phyloP scores from a whole-genome alignment of 2,888 invertebrate species.

The Tuta absoluta region DNA sequence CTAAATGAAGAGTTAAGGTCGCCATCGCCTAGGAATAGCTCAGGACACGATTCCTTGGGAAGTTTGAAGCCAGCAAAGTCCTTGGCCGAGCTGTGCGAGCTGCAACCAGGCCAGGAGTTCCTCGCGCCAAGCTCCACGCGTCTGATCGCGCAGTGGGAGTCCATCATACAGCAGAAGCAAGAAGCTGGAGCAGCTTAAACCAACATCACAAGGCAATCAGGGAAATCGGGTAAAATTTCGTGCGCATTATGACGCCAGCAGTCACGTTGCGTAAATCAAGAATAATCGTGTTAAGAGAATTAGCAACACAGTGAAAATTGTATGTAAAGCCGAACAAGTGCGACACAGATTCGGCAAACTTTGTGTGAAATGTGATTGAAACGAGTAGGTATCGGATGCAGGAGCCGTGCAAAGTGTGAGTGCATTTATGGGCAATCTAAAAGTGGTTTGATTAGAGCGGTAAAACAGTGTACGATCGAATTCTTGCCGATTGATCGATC shows the following conservation, averaged over 20 bases:
- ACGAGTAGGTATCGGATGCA: background rate
- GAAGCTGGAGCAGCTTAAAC: constrained; percentile 77
- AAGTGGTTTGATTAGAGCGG: constrained; percentile 20
- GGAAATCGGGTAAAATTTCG: constrained; percentile 49
- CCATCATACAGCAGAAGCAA: constrained; percentile 85
- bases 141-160: constrained; percentile 91
- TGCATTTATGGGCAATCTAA: constrained; percentile 26
- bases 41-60: constrained; percentile 70
- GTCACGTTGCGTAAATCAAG: constrained; percentile 31
- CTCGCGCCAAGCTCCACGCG: constrained; percentile 85
- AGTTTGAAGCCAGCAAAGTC: constrained; percentile 85
- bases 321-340: constrained; percentile 36
- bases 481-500: constrained; percentile 61
- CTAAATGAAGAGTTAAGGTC: constrained; percentile 72
- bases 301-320: constrained; percentile 33
- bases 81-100: constrained; percentile 85
- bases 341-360: constrained; percentile 37
- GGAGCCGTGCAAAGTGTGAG: constrained; percentile 31
- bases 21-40: constrained; percentile 72
- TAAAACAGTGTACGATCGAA: constrained; percentile 45
- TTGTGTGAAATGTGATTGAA: constrained; percentile 39
- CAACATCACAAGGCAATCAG: constrained; percentile 32
- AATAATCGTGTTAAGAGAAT: constrained; percentile 26
- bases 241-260: constrained; percentile 42
- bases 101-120: constrained; percentile 83